These are phyloP conservation scores for Dasypogon diadema DNA, from an alignment of 2,888 invertebrate genomes.

Conservation along the genomic window DNA sequence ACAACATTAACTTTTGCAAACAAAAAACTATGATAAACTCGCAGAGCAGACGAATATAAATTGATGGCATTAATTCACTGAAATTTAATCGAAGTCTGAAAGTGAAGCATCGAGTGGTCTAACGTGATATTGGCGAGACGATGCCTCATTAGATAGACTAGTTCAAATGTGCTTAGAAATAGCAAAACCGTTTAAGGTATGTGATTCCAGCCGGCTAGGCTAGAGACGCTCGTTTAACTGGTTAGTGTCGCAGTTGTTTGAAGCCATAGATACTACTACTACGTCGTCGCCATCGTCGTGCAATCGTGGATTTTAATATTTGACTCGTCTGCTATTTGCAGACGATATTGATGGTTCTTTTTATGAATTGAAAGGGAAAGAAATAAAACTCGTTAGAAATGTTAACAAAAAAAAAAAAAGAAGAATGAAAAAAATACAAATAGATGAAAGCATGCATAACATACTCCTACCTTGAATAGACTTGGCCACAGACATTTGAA, in stretches of 20 bases:
- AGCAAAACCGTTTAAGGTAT: slow-evolving; percentile 27
- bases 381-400: slow-evolving; percentile 43
- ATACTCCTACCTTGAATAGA: slow-evolving; percentile 18
- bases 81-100: slow-evolving; percentile 33
- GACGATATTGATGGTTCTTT: slow-evolving; percentile 44
- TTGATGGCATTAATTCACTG: slow-evolving; percentile 1
- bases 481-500: slow-evolving; percentile 23
- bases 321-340: slow-evolving; percentile 32
- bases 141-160: slow-evolving; percentile 40
- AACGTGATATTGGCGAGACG: slow-evolving; percentile 30
- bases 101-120: not conserved
- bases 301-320: slow-evolving; percentile 47
- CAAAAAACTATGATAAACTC: too few species aligned
- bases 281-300: too few species aligned
- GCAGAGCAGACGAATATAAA: not conserved
- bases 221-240: slow-evolving; percentile 31
- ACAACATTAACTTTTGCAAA: too few species aligned
- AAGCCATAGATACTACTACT: slow-evolving; percentile 43
- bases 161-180: slow-evolving; percentile 42
- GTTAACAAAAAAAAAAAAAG: not conserved
- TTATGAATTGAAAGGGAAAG: slow-evolving; percentile 43
- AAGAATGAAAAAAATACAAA: not conserved
- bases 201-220: slow-evolving; percentile 43
- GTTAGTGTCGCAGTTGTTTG: slow-evolving; percentile 32
- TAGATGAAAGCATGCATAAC: slow-evolving; percentile 24